Evolutionary conservation across 2,113 vertebrate species (phyloP), one percentile per base, ranked within the genome.

Genomic region (Alaudala cheleensis): DNA sequence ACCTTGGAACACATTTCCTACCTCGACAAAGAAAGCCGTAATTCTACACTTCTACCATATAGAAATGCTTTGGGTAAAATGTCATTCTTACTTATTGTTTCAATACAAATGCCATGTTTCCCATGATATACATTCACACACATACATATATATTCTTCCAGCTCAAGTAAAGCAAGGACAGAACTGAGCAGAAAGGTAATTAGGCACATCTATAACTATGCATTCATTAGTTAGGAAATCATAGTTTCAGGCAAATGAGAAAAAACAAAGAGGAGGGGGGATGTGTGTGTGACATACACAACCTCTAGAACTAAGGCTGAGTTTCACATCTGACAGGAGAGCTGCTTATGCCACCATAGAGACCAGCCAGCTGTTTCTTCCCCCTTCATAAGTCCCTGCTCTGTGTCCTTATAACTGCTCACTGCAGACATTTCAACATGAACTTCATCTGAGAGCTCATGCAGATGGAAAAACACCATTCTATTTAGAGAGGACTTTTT

Each of bases 261-360:
- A 42, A 26, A 65, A 44, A 5, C 9, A 6, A 34, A 1, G 7
- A 3, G 6, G 19, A 0, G 7, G 5, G 20, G 42, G 42, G 14
- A 16, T 42, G 42, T 6, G 2, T 18, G 2, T 18, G 25, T 8
- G 19, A 34, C 10, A 58, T 11, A 42, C 6, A 49, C 9, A 42
- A 9, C 14, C n/a, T 44, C 61, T 20, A 86, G 39, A 90, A 58
- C 8, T 20, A 34, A 40, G 42, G 14, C 47, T 10, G 44, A 77
- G 24, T 67, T 94, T 86, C 57, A 66, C 15, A 17, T 71, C 26
- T 62, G 51, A 76, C 34, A 67, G 22, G 45, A 69, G n/a, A 60
- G 37, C 23, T 51, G 56, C 40, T 65, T 39, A 12, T 34, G 29
- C 11, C 21, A 15, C 33, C 25, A 28, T 0, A 34, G 53, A 81